Percentiles rank a stretch among this genome's conserved stretches.
Evolutionary conservation across 2,888 invertebrate genomes (phyloP).

Genomic region (Ophion costatus): DNA sequence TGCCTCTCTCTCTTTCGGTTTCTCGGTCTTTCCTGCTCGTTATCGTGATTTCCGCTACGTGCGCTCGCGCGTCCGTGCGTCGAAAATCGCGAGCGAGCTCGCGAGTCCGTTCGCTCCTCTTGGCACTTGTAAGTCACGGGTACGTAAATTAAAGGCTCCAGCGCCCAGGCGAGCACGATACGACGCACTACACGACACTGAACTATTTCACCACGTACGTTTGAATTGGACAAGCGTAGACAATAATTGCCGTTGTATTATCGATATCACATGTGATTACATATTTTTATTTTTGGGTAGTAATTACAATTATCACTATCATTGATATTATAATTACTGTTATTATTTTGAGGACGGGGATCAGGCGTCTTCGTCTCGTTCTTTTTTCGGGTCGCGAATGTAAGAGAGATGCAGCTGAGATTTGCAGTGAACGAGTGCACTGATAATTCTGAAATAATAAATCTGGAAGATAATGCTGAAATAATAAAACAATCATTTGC

Average conservation of each 20-base stretch:
- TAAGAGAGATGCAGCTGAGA: no score
- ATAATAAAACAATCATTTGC: no score
- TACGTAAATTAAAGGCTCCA: conserved; percentile 52
- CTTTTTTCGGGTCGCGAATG: neutral
- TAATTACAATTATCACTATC: neutral
- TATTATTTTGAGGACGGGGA: no score
- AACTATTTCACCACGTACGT: conserved; percentile 20
- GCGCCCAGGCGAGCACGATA: neutral
- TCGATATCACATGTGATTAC: neutral
- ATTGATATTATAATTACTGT: neutral
- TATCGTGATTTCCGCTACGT: conserved; percentile 7
- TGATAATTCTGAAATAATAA: no score
- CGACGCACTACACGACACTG: conserved; percentile 22
- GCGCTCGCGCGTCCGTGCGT: conserved; percentile 10
- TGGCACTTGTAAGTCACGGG: conserved; percentile 39
- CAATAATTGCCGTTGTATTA: neutral
- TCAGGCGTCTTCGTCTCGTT: no score
- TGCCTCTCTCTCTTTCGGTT: neutral
- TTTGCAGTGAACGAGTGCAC: no score
- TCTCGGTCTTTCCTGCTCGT: neutral
- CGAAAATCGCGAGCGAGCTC: conserved; percentile 43
- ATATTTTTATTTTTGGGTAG: neutral
- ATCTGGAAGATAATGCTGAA: no score
- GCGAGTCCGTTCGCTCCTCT: conserved; percentile 46
- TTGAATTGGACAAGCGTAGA: neutral